These are phyloP conservation scores for Athalia rosae DNA, from an alignment of 2,888 invertebrate genomes.

Conservation along the genomic window DNA sequence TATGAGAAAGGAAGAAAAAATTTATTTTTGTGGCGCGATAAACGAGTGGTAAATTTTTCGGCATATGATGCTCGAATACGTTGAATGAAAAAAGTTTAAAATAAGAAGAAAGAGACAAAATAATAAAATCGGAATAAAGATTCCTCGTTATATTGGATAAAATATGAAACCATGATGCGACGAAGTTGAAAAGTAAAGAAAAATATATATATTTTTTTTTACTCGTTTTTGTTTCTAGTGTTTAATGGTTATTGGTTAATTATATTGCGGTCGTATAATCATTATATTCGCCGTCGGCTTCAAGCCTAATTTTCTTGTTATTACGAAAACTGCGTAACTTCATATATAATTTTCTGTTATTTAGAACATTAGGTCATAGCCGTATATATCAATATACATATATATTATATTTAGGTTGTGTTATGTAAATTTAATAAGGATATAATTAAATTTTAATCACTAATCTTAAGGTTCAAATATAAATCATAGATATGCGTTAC, in stretches of 20 bases:
- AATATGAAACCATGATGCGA: neutral
- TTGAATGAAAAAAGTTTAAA: neutral
- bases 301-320: constrained; percentile 39
- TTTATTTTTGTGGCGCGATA: too few species aligned
- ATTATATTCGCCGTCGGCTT: constrained; percentile 16
- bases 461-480: too few species aligned
- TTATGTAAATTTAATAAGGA: constrained; percentile 9
- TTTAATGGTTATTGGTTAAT: constrained; percentile 28
- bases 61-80: too few species aligned
- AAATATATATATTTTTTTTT: neutral
- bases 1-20: too few species aligned
- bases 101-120: neutral
- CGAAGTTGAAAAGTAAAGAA: constrained; percentile 2
- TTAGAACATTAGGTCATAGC: too few species aligned
- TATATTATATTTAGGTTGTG: constrained; percentile 28
- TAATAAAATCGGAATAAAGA: neutral
- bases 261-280: constrained; percentile 24
- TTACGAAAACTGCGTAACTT: constrained; percentile 42
- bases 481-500: too few species aligned
- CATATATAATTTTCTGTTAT: constrained; percentile 25
- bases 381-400: neutral
- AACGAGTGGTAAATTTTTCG: too few species aligned
- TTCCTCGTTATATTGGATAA: neutral
- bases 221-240: neutral
- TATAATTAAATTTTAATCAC: neutral